Evolutionary conservation across 2,888 invertebrate genomes (phyloP).

Genomic region (Busseola fusca): DNA sequence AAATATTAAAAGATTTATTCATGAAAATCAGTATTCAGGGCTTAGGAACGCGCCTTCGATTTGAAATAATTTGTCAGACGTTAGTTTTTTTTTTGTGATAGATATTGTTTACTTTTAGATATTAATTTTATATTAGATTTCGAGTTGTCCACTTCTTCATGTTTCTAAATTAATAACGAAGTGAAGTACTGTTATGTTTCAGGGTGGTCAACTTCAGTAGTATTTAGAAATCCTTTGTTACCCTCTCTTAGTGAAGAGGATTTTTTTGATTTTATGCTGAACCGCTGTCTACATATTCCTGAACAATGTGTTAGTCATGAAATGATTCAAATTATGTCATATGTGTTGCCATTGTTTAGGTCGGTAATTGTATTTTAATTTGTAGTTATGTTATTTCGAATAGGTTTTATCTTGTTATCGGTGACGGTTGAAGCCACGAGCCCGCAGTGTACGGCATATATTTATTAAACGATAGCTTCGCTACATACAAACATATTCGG

Average conservation of each 20-base stretch:
- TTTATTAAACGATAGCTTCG: constrained; percentile 77
- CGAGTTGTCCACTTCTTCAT: constrained; percentile 62
- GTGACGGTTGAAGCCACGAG: constrained; percentile 66
- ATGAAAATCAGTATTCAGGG: constrained; percentile 70
- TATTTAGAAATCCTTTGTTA: constrained; percentile 57
- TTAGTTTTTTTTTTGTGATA: constrained; percentile 81
- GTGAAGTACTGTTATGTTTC: constrained; percentile 52
- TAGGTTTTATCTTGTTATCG: constrained; percentile 77
- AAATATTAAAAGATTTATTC: constrained; percentile 52
- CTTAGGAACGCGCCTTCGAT: constrained; percentile 61
- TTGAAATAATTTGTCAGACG: constrained; percentile 67
- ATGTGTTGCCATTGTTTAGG: constrained; percentile 87
- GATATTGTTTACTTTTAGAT: constrained; percentile 81
- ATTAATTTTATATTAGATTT: constrained; percentile 71
- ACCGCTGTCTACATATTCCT: constrained; percentile 68
- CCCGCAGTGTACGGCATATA: constrained; percentile 66
- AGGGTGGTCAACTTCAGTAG: constrained; percentile 51
- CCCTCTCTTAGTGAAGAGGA: constrained; percentile 48
- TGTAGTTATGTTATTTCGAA: constrained; percentile 74
- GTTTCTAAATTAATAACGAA: constrained; percentile 56
- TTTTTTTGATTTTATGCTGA: constrained; percentile 46
- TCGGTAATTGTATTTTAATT: constrained; percentile 74
- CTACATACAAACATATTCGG: constrained; percentile 75
- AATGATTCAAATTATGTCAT: constrained; percentile 80
- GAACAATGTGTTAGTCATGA: constrained; percentile 82